A percentile compares a stretch with the other conserved stretches of the same genome.
Conservation (phyloP, 2,113 vertebrate species). For the Calidris pygmaea region DNA sequence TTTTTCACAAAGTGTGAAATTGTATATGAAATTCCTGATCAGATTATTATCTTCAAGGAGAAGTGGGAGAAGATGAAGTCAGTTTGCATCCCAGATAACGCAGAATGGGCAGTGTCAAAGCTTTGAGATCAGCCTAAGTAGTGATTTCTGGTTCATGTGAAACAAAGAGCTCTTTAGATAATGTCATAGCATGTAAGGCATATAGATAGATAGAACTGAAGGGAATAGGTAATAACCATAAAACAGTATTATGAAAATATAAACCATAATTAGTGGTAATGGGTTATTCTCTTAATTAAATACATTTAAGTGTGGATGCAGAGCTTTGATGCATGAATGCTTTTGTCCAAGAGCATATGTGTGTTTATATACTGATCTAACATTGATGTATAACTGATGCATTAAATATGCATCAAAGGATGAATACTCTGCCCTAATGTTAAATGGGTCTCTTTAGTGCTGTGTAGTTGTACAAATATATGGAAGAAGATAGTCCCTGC, state of each 20-base stretch:
- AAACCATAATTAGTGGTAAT: slow-evolving; percentile 57
- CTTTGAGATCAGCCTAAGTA: neutral
- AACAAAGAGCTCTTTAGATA: neutral
- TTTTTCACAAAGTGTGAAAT: neutral
- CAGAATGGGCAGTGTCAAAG: neutral
- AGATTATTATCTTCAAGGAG: neutral
- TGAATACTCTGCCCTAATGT: slow-evolving; percentile 1
- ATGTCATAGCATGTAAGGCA: neutral
- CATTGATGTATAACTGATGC: neutral
- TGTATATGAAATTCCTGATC: neutral
- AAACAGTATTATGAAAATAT: slow-evolving; percentile 59
- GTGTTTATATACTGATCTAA: slow-evolving; percentile 43
- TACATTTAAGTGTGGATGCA: slow-evolving; percentile 33
- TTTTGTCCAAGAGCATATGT: slow-evolving; percentile 54
- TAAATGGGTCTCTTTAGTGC: neutral
- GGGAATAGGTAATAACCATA: slow-evolving; percentile 60
- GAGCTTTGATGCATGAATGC: slow-evolving; percentile 55
- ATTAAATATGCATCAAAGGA: slow-evolving; percentile 40
- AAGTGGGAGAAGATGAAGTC: neutral
- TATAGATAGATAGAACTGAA: slow-evolving; percentile 36
- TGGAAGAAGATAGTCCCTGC: neutral
- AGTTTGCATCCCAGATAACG: neutral
- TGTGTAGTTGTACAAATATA: neutral
- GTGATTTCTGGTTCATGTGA: neutral
- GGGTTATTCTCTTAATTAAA: slow-evolving; percentile 56